phyloP scores from a whole-genome alignment of 2,888 invertebrate species.

The Zhengitettix transpicula region DNA sequence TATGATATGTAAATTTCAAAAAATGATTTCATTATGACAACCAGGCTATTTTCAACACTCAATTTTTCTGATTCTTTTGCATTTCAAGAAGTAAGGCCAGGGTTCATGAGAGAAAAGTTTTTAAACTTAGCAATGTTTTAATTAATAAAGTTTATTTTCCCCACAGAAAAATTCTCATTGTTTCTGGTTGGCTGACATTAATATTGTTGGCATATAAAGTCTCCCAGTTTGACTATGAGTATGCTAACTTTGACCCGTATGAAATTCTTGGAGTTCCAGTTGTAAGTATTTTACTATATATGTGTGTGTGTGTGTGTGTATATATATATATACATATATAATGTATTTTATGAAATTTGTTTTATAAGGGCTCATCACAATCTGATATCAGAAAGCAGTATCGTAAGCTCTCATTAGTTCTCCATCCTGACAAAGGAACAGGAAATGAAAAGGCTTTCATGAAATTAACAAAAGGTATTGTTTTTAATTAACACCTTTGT shows the following conservation, averaged over 20 bases:
- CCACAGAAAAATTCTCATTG: constrained; percentile 56
- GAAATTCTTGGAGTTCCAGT: constrained; percentile 82
- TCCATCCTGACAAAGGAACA: constrained; percentile 96
- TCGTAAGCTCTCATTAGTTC: constrained; percentile 75
- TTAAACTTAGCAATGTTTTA: neutral
- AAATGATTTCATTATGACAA: too few relatives aligned
- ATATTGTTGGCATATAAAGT: constrained; percentile 76
- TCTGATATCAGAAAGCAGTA: constrained; percentile 91
- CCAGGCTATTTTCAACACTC: too few relatives aligned
- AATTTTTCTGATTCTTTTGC: neutral
- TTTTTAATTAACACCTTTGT: constrained; percentile 8
- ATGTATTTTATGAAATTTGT: neutral
- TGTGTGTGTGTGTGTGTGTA: neutral
- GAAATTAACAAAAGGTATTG: constrained; percentile 82
- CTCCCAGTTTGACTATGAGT: constrained; percentile 93
- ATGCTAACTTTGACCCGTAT: constrained; percentile 98
- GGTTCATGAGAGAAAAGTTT: too few relatives aligned
- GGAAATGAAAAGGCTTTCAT: constrained; percentile 96
- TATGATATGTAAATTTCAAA: too few relatives aligned
- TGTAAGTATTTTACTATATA: constrained; percentile 26
- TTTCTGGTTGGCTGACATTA: constrained; percentile 69
- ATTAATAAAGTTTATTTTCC: constrained; percentile 4
- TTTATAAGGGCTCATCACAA: constrained; percentile 55
- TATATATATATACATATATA: neutral
- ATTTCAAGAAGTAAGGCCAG: too few relatives aligned